Percentiles rank a stretch among this genome's conserved stretches.
These are phyloP conservation scores for Adelognathus sp. DNA, from an alignment of 2,888 invertebrate species.

Conservation along the genomic window DNA sequence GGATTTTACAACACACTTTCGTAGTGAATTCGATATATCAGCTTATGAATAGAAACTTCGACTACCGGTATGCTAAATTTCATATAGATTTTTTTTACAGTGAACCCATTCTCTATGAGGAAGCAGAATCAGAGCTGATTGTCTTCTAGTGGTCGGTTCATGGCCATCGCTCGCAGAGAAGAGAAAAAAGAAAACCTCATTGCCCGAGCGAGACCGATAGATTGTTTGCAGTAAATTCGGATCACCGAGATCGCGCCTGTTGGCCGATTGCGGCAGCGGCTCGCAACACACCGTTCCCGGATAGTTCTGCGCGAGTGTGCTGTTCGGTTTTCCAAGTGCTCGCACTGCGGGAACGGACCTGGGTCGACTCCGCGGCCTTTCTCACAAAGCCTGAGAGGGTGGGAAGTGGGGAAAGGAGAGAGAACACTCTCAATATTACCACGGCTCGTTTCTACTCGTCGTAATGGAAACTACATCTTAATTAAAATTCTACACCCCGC, in stretches of 20 bases:
- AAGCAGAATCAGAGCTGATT: background rate
- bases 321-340: background rate
- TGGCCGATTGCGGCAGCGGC: background rate
- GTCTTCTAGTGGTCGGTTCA: background rate
- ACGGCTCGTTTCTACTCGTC: background rate
- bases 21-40: too few relatives aligned
- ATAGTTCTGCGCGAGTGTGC: background rate
- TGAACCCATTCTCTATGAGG: too few relatives aligned
- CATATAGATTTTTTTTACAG: too few relatives aligned
- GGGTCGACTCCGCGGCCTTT: background rate
- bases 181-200: background rate
- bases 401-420: background rate
- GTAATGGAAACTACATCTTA: slow-evolving; percentile 22
- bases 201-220: background rate
- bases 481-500: slow-evolving; percentile 30
- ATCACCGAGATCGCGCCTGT: background rate
- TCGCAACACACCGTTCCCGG: background rate
- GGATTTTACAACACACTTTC: too few relatives aligned
- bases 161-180: background rate
- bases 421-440: background rate
- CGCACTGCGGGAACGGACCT: background rate
- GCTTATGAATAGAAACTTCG: too few relatives aligned
- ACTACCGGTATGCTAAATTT: too few relatives aligned
- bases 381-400: background rate
- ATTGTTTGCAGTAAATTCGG: slow-evolving; percentile 35